Percentiles rank a stretch among this genome's conserved stretches.
These are phyloP conservation scores for Stenurella melanura DNA, from an alignment of 2,888 invertebrate species.

Conservation along the genomic window DNA sequence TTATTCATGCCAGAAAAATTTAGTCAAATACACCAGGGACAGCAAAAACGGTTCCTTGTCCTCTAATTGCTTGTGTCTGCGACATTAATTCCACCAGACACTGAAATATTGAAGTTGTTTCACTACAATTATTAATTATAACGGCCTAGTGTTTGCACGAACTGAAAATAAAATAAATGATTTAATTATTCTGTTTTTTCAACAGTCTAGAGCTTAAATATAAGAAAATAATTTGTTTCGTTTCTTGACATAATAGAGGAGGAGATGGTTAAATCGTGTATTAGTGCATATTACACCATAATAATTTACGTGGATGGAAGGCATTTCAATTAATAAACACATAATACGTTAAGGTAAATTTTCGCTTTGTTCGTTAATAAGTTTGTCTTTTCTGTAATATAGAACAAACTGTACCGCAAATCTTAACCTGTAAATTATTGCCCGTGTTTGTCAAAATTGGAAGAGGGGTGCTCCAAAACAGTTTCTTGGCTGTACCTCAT, in stretches of 20 bases:
- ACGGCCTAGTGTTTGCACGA: constrained; percentile 19
- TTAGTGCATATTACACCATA: too few species aligned
- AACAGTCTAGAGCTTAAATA: background rate
- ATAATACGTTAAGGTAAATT: too few species aligned
- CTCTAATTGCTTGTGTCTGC: constrained; percentile 42
- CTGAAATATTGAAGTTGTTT: constrained; percentile 42
- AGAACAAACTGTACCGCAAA: too few species aligned
- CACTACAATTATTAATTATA: constrained; percentile 42
- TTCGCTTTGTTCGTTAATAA: too few species aligned
- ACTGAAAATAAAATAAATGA: constrained; percentile 16
- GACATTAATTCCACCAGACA: constrained; percentile 42
- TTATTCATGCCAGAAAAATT: constrained; percentile 27
- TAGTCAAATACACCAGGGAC: constrained; percentile 18
- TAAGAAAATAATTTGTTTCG: background rate
- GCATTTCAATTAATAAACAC: too few species aligned
- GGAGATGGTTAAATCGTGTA: background rate
- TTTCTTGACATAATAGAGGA: background rate
- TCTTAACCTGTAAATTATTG: too few species aligned
- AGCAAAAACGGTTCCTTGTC: constrained; percentile 36
- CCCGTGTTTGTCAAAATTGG: too few species aligned
- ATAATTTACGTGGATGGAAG: too few species aligned
- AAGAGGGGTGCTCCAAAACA: too few species aligned
- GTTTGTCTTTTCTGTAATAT: too few species aligned
- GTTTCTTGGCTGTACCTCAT: too few species aligned
- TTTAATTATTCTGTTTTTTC: constrained; percentile 32